A percentile compares a stretch with the other conserved stretches of the same genome.
These are phyloP conservation scores for Eulemur macaco DNA, from an alignment of 2,113 vertebrate genomes.

Conservation along the genomic window DNA sequence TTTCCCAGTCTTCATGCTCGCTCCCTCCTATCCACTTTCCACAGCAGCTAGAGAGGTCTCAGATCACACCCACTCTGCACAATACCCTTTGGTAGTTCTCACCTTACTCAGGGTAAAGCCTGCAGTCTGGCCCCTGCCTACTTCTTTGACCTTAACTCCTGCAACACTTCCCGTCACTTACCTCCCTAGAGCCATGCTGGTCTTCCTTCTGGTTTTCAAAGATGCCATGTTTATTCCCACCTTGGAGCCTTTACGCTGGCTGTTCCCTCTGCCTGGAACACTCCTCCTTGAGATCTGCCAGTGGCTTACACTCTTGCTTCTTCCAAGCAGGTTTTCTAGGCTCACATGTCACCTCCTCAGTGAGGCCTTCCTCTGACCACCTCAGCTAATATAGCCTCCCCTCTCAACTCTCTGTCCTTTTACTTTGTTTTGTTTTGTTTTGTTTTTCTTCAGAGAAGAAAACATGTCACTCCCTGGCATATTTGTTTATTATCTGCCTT, in stretches of 20 bases:
- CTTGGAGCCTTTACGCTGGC: background rate
- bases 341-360: background rate
- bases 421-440: background rate
- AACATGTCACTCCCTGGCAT: background rate
- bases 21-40: background rate
- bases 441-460: slow-evolving; percentile 31
- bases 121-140: background rate
- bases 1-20: background rate
- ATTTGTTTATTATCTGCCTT: background rate
- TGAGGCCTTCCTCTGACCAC: background rate
- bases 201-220: background rate
- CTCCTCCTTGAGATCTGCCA: background rate
- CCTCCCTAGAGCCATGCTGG: background rate
- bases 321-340: background rate
- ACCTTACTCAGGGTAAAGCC: background rate
- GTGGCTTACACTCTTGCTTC: background rate
- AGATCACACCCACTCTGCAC: background rate
- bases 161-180: background rate
- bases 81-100: background rate
- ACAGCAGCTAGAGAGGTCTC: background rate
- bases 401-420: background rate
- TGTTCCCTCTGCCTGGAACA: background rate
- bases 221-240: background rate
- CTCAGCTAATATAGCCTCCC: background rate
- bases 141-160: background rate